Evolutionary conservation across 2,888 invertebrate species (phyloP).

Genomic region (Nomada hirtipes): DNA sequence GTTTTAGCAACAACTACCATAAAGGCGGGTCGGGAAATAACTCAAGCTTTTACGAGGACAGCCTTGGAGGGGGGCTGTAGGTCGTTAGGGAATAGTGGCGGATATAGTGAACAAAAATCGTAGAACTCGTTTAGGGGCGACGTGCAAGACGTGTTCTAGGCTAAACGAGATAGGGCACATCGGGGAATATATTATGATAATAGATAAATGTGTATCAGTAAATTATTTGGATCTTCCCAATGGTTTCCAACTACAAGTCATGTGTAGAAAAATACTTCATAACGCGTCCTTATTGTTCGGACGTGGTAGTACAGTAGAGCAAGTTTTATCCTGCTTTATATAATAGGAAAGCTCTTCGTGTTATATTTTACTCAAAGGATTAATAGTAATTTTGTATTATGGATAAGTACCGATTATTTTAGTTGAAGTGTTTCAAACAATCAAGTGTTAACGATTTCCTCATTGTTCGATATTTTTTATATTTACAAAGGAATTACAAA

Average conservation of each 20-base stretch:
- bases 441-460: conserved; percentile 7
- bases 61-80: conserved; percentile 80
- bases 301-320: no score
- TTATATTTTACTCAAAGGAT: conserved; percentile 20
- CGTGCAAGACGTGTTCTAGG: conserved; percentile 56
- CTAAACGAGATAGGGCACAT: conserved; percentile 49
- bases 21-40: conserved; percentile 90
- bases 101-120: conserved; percentile 75
- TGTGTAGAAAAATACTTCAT: no score
- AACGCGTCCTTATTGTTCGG: no score
- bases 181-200: conserved; percentile 61
- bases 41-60: conserved; percentile 89
- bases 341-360: conserved; percentile 23
- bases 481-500: conserved; percentile 45
- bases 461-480: conserved; percentile 62
- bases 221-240: no score
- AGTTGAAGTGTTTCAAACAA: not conserved
- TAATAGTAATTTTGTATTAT: conserved; percentile 36
- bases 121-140: conserved; percentile 68
- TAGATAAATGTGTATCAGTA: conserved; percentile 46
- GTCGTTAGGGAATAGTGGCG: conserved; percentile 78
- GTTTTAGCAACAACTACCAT: conserved; percentile 89
- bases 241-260: no score
- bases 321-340: not conserved
- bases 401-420: not conserved